Evolutionary conservation across 23 tunicate species (phyloP), one percentile per base, ranked within the genome.

Genomic region (Halocynthia roretzi): DNA sequence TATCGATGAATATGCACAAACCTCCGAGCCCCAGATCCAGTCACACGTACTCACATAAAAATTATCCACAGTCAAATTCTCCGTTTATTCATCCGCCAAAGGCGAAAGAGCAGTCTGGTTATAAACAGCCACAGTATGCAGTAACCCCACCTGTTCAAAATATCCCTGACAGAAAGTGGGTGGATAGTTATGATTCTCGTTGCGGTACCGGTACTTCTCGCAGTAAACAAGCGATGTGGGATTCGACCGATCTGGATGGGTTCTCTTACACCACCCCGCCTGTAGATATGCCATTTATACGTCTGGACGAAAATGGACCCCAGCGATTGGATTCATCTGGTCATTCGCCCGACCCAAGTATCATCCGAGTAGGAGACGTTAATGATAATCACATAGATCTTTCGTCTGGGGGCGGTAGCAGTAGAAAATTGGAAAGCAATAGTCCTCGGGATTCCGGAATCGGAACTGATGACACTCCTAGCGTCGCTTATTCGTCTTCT

Each of bases 221-320:
- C 9, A 74, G 78, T 54, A 74, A 74, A 74, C 78, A n/a, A 52
- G 64, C 78, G 8, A 54, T 64, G 8, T 74, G 78, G 78, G 78
- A 64, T 0, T 74, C 78, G n/a, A 74, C 56, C 56, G 78, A 74
- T 14, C 64, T 74, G 50, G 78, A 74, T 54, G 56, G 56, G 56
- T 44, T 54, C 10, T 8, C 64, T 54, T 74, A 50, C 56, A 22
- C 19, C 56, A 74, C 78, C 19, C 78, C 78, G 1, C 78, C 78
- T 9, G 44, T 31, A 31, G 44, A 31, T 31, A 31, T 31, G 44
- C 44, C 44, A 31, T 31, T 31, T 31, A 31, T 31, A 31, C 44
- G 44, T 31, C 44, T 31, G 44, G 44, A 31, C 44, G 44, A 31
- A 0, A 4, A 31, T 4, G 44, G 2, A 1, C 56, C 78, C 11